Evolutionary conservation across 2,797 vertebrate genomes (phyloP), one percentile per base, ranked within the genome.

Genomic region (Ciconia nigra): DNA sequence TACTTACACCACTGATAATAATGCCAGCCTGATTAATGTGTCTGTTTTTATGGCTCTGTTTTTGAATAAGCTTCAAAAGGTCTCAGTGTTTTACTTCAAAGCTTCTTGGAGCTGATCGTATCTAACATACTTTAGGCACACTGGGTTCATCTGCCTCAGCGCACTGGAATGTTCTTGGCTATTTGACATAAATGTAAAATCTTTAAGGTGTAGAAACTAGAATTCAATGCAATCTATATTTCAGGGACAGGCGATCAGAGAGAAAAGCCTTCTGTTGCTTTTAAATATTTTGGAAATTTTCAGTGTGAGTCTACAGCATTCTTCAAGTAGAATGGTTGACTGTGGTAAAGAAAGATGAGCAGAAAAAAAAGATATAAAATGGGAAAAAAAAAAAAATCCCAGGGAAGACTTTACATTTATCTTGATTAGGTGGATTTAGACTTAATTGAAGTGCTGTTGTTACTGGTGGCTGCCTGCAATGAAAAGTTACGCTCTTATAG

Each of bases 31-130:
- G 70, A 97, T 95, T 94, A 97, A 94, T 95, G 87, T 70, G 85
- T 77, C 87, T 51, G 28, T 90, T 97, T 97, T 96, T 89, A 91
- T 97, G 91, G 37, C 61, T 93, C 69, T 89, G 66, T 46, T 91
- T 94, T 92, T 93, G 83, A 97, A 93, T 87, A 77, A 85, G 54
- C 83, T 83, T 97, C 84, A 87, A 35, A 97, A 94, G 76, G 51
- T 83, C 73, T 96, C 18, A 18, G 51, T 94, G 80, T 93, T 97
- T 97, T 95, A 90, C 85, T 96, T 95, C 87, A 95, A 80, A 79
- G 82, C 72, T 92, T 93, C 90, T 94, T 94, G 49, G 82, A 95
- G 62, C 69, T 97, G 82, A 91, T 97, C 33, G 9, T 21, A 81
- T 87, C 69, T 89, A 95, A 95, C 69, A 79, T 77, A 71, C 74